Evolutionary conservation across 2,113 vertebrate species (phyloP).

Genomic region (Chinchilla lanigera): DNA sequence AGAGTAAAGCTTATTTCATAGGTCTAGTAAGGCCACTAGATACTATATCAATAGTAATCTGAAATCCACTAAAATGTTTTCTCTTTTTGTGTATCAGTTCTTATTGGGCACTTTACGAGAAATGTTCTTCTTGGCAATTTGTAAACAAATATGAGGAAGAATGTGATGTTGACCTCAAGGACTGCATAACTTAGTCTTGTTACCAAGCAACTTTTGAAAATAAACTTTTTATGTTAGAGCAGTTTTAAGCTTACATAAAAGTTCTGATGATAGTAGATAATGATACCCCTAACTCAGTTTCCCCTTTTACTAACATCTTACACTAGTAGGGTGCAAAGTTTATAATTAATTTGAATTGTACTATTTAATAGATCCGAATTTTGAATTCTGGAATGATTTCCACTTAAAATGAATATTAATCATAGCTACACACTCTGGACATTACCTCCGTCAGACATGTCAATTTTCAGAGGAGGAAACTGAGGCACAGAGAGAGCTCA

Average conservation of each 20-base stretch:
- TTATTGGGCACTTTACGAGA: not conserved
- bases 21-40: not conserved
- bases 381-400: conserved; percentile 3
- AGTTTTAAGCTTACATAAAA: not conserved
- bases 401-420: not conserved
- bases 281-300: not conserved
- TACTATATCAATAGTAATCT: not conserved
- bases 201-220: not conserved
- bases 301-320: not conserved
- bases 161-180: not conserved
- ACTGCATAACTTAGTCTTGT: not conserved
- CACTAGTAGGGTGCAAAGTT: not conserved
- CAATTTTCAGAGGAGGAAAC: not conserved
- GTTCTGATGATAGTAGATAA: not conserved
- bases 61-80: not conserved
- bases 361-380: not conserved
- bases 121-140: not conserved
- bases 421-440: not conserved
- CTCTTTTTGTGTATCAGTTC: not conserved
- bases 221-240: not conserved
- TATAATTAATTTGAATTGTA: not conserved
- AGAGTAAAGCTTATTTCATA: not conserved
- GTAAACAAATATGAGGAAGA: not conserved
- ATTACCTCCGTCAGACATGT: not conserved
- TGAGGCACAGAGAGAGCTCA: not conserved